phyloP scores from a whole-genome alignment of 2,797 vertebrate genomes.

The Tinamus major region DNA sequence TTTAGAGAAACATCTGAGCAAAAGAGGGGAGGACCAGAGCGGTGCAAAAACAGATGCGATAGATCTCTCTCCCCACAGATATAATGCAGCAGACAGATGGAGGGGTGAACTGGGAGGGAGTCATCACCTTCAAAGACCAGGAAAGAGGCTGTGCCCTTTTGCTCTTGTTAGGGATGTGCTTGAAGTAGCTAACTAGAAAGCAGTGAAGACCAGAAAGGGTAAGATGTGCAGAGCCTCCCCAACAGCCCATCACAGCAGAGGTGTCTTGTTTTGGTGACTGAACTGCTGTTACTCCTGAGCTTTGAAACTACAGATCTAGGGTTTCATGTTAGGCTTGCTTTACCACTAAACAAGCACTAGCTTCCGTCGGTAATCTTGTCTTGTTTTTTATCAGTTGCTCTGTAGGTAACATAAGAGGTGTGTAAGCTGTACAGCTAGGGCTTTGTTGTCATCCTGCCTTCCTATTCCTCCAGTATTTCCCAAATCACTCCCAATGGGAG shows the following conservation, averaged over 20 bases:
- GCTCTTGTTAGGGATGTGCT: not conserved
- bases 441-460: not conserved
- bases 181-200: not conserved
- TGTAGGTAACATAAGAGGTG: not conserved
- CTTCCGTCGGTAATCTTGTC: rapidly evolving
- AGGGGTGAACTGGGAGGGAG: not conserved
- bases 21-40: not conserved
- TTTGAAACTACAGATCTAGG: not conserved
- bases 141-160: not conserved
- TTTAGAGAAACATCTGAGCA: not conserved
- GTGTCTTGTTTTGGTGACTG: not conserved
- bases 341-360: not conserved
- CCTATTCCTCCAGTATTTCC: not conserved
- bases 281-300: not conserved
- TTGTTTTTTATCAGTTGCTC: not conserved
- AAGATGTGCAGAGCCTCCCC: not conserved
- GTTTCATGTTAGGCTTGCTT: not conserved
- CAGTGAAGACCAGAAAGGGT: not conserved
- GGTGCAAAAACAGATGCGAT: not conserved
- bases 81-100: not conserved
- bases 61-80: not conserved
- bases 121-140: rapidly evolving
- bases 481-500: not conserved
- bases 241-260: not conserved
- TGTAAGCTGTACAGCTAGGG: not conserved